phyloP scores from a whole-genome alignment of 1,140 invertebrate genomes.

The Maniola jurtina region DNA sequence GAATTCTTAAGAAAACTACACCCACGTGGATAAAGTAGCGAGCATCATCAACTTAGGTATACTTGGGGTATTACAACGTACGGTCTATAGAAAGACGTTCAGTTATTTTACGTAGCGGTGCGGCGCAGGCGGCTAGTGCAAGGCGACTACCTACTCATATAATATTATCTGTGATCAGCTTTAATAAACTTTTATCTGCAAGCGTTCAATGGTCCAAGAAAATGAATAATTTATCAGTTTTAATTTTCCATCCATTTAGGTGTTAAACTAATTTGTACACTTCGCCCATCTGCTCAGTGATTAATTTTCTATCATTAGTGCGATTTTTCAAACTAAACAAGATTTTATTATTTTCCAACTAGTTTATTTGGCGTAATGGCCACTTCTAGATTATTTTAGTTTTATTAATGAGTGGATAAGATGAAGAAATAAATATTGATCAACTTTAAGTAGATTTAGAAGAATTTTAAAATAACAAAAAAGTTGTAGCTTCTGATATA shows the following conservation, averaged over 20 bases:
- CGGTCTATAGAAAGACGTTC: no score
- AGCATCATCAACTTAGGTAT: no score
- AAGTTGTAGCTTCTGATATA: no score
- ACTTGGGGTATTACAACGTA: no score
- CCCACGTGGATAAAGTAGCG: no score
- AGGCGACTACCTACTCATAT: no score
- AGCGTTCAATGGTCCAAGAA: conserved; percentile 21
- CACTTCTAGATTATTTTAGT: not conserved
- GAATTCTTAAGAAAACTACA: no score
- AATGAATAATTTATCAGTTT: conserved; percentile 44
- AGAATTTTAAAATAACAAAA: no score
- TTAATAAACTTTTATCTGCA: conserved; percentile 43
- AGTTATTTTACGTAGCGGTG: no score
- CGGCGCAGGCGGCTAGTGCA: no score
- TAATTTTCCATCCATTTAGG: conserved; percentile 37
- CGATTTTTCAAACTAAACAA: conserved; percentile 24
- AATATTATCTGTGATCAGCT: no score
- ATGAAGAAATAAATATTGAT: not conserved
- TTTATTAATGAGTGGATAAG: not conserved
- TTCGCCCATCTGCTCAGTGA: conserved; percentile 22
- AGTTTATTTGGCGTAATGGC: not conserved
- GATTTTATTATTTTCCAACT: not conserved
- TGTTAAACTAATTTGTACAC: conserved; percentile 38
- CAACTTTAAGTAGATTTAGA: not conserved
- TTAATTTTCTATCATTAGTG: conserved; percentile 36